phyloP scores from a whole-genome alignment of 2,888 invertebrate genomes.

The Desoria tigrina region DNA sequence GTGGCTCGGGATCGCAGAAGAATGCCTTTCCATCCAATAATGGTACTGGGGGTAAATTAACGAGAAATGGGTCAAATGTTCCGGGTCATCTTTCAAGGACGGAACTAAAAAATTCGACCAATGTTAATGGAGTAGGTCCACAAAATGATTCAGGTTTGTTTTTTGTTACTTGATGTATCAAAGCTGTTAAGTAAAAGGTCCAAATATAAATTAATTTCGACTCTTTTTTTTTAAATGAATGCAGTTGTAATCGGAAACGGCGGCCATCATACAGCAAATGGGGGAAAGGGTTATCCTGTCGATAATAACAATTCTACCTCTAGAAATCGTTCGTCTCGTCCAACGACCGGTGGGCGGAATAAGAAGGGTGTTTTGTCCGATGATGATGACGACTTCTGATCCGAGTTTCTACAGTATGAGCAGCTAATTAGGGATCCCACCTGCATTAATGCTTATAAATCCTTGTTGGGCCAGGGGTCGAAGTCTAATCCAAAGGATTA shows the following conservation, averaged over 20 bases:
- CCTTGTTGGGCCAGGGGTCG: too few relatives aligned
- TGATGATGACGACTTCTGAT: slow-evolving; percentile 6
- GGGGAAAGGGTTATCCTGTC: slow-evolving; percentile 32
- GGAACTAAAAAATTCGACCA: too few relatives aligned
- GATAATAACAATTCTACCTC: slow-evolving; percentile 16
- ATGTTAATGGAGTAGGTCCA: too few relatives aligned
- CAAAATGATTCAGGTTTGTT: too few relatives aligned
- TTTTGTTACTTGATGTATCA: too few relatives aligned
- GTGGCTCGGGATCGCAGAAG: background rate
- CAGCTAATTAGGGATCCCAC: background rate
- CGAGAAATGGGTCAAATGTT: too few relatives aligned
- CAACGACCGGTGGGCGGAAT: background rate
- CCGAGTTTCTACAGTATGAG: background rate
- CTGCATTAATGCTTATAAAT: background rate
- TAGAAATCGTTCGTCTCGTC: background rate
- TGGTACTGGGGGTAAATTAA: too few relatives aligned
- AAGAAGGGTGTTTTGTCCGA: background rate
- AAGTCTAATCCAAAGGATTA: too few relatives aligned
- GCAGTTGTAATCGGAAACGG: slow-evolving; percentile 15
- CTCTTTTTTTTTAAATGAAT: slow-evolving; percentile 1
- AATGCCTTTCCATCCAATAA: too few relatives aligned
- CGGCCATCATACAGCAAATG: slow-evolving; percentile 18
- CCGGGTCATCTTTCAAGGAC: too few relatives aligned
- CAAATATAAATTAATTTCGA: too few relatives aligned
- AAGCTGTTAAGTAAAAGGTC: too few relatives aligned